A percentile compares a stretch with the other conserved stretches of the same genome.
These are phyloP conservation scores for Lethrus apterus DNA, from an alignment of 1,140 invertebrate genomes.

Conservation along the genomic window DNA sequence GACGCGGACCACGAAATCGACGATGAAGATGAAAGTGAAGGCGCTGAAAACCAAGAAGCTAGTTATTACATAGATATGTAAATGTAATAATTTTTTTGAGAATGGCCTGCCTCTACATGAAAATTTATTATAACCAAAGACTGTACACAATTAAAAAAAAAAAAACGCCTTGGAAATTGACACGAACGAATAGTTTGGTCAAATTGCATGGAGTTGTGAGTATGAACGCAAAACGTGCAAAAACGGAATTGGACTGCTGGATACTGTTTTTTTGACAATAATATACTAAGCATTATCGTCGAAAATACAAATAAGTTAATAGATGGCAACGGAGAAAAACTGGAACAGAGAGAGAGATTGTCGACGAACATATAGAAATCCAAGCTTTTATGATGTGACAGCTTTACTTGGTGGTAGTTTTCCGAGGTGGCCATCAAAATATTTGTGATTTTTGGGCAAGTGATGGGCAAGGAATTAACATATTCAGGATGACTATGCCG, in stretches of 20 bases:
- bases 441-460: too few relatives aligned
- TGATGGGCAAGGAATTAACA: neutral
- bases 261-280: neutral
- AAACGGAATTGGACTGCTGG: neutral
- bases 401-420: too few relatives aligned
- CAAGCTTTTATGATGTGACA: too few relatives aligned
- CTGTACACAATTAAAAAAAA: too few relatives aligned
- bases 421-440: neutral
- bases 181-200: neutral
- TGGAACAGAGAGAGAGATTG: too few relatives aligned
- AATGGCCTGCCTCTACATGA: neutral
- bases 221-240: neutral
- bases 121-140: neutral
- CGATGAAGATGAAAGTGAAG: neutral
- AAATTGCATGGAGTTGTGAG: neutral
- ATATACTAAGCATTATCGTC: neutral
- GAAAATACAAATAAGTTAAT: neutral
- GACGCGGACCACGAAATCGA: too few relatives aligned
- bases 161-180: neutral
- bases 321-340: neutral
- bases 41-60: neutral
- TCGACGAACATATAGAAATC: too few relatives aligned
- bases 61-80: neutral
- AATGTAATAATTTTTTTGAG: neutral
- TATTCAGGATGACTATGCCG: neutral